Evolutionary conservation across 2,888 invertebrate genomes (phyloP).

Genomic region (Chrysolina haemoptera): DNA sequence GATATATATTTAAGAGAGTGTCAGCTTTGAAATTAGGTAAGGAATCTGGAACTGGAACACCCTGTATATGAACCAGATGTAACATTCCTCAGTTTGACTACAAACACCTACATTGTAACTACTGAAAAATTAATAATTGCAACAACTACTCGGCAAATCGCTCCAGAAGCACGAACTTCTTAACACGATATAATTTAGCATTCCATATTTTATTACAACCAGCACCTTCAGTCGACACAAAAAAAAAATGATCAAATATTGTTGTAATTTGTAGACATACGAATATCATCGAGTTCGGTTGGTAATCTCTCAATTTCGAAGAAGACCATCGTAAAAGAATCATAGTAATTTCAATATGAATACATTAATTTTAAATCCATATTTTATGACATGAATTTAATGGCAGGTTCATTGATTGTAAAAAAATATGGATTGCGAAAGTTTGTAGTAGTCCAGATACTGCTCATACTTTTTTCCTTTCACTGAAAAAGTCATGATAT

Average conservation of each 20-base stretch:
- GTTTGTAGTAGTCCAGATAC: too few relatives aligned
- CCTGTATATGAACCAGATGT: neutral
- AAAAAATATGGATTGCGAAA: too few relatives aligned
- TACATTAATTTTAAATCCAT: neutral
- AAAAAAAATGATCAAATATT: slow-evolving; percentile 13
- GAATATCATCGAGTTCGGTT: neutral
- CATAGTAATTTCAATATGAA: neutral
- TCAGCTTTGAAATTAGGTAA: too few relatives aligned
- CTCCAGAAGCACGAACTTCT: slow-evolving; percentile 16
- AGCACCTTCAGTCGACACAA: slow-evolving; percentile 5
- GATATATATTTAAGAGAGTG: too few relatives aligned
- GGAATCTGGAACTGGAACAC: too few relatives aligned
- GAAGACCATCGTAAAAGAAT: neutral
- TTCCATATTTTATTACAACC: slow-evolving; percentile 19
- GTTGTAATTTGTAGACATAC: slow-evolving; percentile 7
- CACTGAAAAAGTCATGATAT: too few relatives aligned
- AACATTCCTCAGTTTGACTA: neutral
- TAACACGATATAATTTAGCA: slow-evolving; percentile 4
- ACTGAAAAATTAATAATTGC: slow-evolving; percentile 2
- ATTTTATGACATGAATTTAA: neutral
- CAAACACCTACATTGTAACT: slow-evolving; percentile 3
- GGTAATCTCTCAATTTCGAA: neutral
- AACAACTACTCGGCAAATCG: slow-evolving; percentile 4
- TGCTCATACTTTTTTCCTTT: too few relatives aligned
- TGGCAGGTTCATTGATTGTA: too few relatives aligned